Base-by-base conservation (phyloP, 2,113 vertebrate genomes). In the Nipponia nippon region DNA sequence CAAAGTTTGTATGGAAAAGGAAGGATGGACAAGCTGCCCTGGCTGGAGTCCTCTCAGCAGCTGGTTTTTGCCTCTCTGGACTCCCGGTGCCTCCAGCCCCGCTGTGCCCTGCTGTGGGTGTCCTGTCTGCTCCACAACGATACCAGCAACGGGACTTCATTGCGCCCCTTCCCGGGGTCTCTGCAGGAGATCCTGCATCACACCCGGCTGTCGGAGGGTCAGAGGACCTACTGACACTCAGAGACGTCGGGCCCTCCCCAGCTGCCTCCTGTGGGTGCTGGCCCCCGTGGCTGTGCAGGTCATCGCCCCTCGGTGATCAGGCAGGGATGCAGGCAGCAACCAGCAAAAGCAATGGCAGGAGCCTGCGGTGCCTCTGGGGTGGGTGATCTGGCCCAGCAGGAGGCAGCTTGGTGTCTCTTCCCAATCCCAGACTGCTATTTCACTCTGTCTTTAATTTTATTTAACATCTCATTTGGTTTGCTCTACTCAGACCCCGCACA, bases 381-480 rank as follows among this genome's bases (percentile, higher is more conserved):
- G 71, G 49, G 50, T 18, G 83, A 69, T 30, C 44, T 3, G 4
- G 58, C 44, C 66, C 1, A 2, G 72, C 22, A 2, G 49, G 73
- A 90, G 82, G 75, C 76, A 81, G 71, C 79, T 29, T 7, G 16
- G 72, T 82, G 92, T 89, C 90, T 56, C 46, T 36, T 36, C 79
- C 76, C 69, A n/a, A 2, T 65, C 77, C 59, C 59, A 15, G 49
- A 0, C 46, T 27, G 42, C 22, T 29, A 3, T 82, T 84, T 76
- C 80, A 11, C 77, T 71, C 91, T 11, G 6, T 8, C 87, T 92
- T 95, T 91, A 87, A 89, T 97, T 93, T 89, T 82, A 84, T 95
- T 92, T 94, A 95, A 87, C 93, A 91, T 90, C 93, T 94, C 92
- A 72, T 96, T 92, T 63, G 90, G 52, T 87, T 58, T 78, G 83